phyloP scores from a whole-genome alignment of 2,113 vertebrate genomes.

The Macroglossus sobrinus region DNA sequence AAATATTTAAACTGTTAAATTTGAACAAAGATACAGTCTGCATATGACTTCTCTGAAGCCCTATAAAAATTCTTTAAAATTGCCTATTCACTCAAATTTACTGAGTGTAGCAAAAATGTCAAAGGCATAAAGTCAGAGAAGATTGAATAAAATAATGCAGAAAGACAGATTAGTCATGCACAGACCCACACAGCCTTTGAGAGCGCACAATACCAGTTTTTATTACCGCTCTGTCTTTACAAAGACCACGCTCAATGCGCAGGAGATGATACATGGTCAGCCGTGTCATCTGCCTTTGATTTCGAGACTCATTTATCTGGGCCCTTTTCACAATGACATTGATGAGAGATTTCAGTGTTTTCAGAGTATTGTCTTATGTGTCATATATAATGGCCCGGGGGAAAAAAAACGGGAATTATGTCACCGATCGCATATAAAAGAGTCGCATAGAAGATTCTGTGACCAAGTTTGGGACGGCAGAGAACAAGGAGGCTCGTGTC shows the following conservation, averaged over 20 bases:
- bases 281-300: constrained; percentile 99
- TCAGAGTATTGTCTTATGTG: constrained; percentile 89
- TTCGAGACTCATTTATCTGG: constrained; percentile 98
- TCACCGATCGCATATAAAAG: constrained; percentile 82
- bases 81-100: constrained; percentile 99
- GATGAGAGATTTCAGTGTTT: constrained; percentile 96
- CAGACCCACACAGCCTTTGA: constrained; percentile 99
- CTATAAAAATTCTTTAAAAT: constrained; percentile 99
- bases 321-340: constrained; percentile 98
- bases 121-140: constrained; percentile 99
- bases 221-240: constrained; percentile 98
- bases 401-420: constrained; percentile 83
- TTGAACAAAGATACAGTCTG: constrained; percentile 99
- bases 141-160: constrained; percentile 99
- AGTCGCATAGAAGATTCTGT: constrained; percentile 80
- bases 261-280: constrained; percentile 99
- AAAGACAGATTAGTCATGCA: constrained; percentile 99
- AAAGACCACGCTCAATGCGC: constrained; percentile 99
- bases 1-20: constrained; percentile 99
- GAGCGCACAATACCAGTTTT: constrained; percentile 98
- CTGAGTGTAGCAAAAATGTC: constrained; percentile 99
- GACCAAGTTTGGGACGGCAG: constrained; percentile 81
- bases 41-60: constrained; percentile 93
- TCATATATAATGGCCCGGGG: constrained; percentile 88
- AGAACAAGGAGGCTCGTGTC: constrained; percentile 23